Base-by-base conservation (phyloP, 2,888 invertebrate genomes). In the Lasioglossum oenotherae region DNA sequence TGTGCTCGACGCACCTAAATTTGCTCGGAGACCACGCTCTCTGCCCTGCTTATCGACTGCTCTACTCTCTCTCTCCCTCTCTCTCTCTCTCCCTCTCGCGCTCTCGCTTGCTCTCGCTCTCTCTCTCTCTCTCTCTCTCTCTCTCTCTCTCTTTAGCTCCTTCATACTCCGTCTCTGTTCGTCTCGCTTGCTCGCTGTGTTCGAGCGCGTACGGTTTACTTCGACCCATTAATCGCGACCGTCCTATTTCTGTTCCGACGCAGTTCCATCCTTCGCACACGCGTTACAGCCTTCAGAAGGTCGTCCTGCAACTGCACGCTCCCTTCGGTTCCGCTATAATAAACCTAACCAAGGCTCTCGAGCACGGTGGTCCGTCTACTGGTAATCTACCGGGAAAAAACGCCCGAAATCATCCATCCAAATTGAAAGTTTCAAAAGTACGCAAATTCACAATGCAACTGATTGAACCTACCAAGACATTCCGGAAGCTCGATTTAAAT, bases 151-250 rank as follows among this genome's bases (percentile, higher is more conserved):
- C 64, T 64, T 27, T 5, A 5, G 14, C 31, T 6, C 64, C 31
- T 31, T 27, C 64, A 31, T 16, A 27, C 64, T 31, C 64, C 31
- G 14, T 12, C 16, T 27, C 60, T 60, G 27, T 60, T 60, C 60
- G 60, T 60, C 60, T 14, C 60, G 27, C 60, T 60, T 27, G 60
- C 27, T 60, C 4, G 12, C 16, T 27, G 35, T 67, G 35, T 74
- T 31, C 38, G 44, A 78, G 69, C 76, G 64, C 80, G 60, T 86
- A 85, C 67, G 67, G 86, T 82, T 76, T 64, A 80, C 71, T 78
- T 69, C 57, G n/a, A 79, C 74, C 77, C 67, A 78, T 87, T 86
- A 86, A 74, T 74, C 60, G 64, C 82, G 71, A 41, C 31, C 82
- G 73, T 49, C 49, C 86, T 85, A 82, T 87, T 87, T 86, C 82